Percentiles rank a stretch among this genome's conserved stretches.
Evolutionary conservation across 1,140 invertebrate species (phyloP).

Genomic region (Drosophila ficusphila): DNA sequence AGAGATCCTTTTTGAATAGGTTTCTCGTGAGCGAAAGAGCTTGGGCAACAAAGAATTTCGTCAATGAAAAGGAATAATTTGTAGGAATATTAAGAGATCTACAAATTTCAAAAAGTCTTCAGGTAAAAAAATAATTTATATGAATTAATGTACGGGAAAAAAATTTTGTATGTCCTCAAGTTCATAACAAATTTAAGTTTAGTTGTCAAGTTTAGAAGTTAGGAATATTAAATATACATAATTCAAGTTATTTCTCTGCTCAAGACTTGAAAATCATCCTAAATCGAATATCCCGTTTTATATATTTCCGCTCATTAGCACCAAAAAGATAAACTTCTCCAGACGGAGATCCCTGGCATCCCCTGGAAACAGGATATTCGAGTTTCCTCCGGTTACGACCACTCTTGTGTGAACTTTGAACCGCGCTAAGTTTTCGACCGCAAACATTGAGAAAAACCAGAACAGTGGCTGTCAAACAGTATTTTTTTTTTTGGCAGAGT

Average conservation of each 20-base stretch:
- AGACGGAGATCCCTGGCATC: background rate
- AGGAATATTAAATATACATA: no score
- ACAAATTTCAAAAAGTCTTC: background rate
- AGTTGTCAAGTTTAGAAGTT: no score
- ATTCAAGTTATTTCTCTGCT: no score
- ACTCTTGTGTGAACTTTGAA: slow-evolving; percentile 56
- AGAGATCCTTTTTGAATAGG: slow-evolving; percentile 8
- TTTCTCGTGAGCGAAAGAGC: background rate
- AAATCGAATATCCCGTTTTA: slow-evolving; percentile 12
- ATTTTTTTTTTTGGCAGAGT: slow-evolving; percentile 35
- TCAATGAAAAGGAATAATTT: no score
- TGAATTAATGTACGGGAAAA: no score
- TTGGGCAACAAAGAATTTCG: background rate
- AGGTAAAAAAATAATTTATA: background rate
- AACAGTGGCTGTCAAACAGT: slow-evolving; percentile 31
- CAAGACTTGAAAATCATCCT: background rate
- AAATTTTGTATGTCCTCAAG: no score
- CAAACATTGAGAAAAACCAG: slow-evolving; percentile 29
- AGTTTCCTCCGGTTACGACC: slow-evolving; percentile 35
- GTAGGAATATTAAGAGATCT: background rate
- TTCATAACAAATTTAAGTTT: no score
- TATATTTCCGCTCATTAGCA: slow-evolving; percentile 13
- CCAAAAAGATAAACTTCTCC: background rate
- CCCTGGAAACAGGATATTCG: slow-evolving; percentile 63
- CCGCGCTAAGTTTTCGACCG: slow-evolving; percentile 33